Conservation (phyloP, 2,888 invertebrate genomes). For the Nephrotoma flavescens region DNA sequence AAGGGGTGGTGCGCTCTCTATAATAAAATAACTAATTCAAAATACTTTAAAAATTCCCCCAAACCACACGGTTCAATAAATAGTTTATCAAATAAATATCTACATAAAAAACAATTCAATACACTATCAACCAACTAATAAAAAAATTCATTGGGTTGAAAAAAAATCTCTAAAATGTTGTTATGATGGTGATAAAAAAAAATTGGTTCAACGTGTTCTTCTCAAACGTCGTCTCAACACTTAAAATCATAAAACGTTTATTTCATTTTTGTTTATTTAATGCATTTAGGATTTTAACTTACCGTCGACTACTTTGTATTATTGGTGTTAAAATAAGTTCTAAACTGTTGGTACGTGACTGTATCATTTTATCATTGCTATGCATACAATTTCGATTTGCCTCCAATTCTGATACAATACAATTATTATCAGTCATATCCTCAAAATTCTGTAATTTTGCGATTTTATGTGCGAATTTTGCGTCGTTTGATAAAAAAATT, state of each 20-base stretch:
- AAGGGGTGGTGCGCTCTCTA: background rate
- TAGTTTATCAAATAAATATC: too few species aligned
- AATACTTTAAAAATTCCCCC: background rate
- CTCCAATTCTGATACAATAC: background rate
- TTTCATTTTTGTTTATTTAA: background rate
- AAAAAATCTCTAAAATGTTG: background rate
- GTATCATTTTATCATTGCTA: background rate
- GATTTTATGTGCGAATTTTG: background rate
- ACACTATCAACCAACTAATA: background rate
- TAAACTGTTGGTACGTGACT: constrained; percentile 31
- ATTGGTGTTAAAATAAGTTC: constrained; percentile 35
- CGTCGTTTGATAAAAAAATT: background rate
- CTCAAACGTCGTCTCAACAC: background rate
- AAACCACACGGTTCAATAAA: background rate
- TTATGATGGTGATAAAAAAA: background rate
- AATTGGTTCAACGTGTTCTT: background rate
- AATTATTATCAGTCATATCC: background rate
- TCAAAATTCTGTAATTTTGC: background rate
- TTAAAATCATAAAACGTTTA: background rate
- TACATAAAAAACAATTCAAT: background rate
- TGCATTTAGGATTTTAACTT: constrained; percentile 16
- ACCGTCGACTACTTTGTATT: constrained; percentile 36
- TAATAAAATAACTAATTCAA: background rate
- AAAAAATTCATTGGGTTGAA: background rate
- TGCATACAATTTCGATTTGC: background rate